Conservation (phyloP, 1,140 invertebrate species). For the Cecropterus lyciades region DNA sequence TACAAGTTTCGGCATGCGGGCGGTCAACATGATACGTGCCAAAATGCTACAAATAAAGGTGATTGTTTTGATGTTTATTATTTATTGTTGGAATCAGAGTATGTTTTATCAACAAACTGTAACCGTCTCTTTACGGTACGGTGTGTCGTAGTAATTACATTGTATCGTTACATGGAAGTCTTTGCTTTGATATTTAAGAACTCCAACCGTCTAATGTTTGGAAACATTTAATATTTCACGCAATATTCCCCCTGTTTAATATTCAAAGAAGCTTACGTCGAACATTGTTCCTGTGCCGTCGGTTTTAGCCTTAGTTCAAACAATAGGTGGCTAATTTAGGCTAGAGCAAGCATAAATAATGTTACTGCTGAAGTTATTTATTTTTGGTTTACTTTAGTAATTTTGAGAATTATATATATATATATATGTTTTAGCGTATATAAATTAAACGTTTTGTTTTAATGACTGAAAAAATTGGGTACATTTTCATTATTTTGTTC, state of each 20-base stretch:
- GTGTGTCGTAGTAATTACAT: constrained; percentile 9
- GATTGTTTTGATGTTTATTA: constrained; percentile 40
- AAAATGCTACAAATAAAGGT: constrained; percentile 54
- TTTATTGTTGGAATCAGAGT: constrained; percentile 8
- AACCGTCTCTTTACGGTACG: not conserved
- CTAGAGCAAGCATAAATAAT: not conserved
- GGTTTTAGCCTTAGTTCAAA: constrained; percentile 1
- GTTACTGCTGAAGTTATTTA: not conserved
- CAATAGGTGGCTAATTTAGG: not conserved
- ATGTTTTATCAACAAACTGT: constrained; percentile 14
- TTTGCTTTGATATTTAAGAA: constrained; percentile 17
- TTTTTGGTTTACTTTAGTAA: not conserved
- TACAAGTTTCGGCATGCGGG: constrained; percentile 42
- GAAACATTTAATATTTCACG: constrained; percentile 19
- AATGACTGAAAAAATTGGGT: too few species aligned
- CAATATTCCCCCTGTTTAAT: constrained; percentile 16
- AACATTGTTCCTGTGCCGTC: not conserved
- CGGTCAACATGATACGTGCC: constrained; percentile 35
- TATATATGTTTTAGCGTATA: not conserved
- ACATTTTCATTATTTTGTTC: too few species aligned
- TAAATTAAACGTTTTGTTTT: too few species aligned
- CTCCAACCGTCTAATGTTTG: constrained; percentile 13
- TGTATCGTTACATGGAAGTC: constrained; percentile 9
- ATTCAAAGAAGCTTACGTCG: constrained; percentile 4
- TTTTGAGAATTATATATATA: too few species aligned